phyloP scores from a whole-genome alignment of 2,797 vertebrate species.

The Pangasius djambal region DNA sequence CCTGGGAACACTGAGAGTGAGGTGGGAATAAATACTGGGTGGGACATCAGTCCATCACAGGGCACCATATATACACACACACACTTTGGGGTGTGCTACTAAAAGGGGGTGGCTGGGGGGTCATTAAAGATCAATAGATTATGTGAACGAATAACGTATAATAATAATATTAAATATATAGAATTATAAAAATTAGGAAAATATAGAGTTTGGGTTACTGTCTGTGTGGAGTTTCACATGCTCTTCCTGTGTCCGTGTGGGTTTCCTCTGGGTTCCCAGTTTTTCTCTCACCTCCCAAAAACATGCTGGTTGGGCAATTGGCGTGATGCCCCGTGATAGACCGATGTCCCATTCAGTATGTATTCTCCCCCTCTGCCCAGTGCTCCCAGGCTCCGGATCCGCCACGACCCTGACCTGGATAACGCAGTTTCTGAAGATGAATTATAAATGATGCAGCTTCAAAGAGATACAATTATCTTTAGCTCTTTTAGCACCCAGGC shows the following conservation, averaged over 20 bases:
- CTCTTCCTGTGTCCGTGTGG: not conserved
- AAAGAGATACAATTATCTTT: slow-evolving; percentile 43
- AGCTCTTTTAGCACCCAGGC: slow-evolving; percentile 13
- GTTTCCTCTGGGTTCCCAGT: not conserved
- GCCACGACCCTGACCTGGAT: not conserved
- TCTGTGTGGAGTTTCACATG: not conserved
- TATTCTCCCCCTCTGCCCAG: not conserved
- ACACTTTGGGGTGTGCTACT: not conserved
- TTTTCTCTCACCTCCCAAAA: not conserved
- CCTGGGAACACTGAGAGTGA: not conserved
- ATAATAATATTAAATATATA: too few relatives aligned
- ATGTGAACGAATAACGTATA: not conserved
- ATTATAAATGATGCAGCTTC: slow-evolving; percentile 16
- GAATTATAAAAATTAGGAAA: too few relatives aligned
- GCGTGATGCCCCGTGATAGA: not conserved
- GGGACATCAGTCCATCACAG: not conserved
- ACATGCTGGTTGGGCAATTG: not conserved
- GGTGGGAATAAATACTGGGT: not conserved
- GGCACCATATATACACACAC: not conserved
- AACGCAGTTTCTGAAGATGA: not conserved
- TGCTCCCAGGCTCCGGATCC: not conserved
- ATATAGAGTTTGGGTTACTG: not conserved
- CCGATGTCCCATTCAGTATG: not conserved
- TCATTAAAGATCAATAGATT: not conserved
- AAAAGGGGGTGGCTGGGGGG: too few relatives aligned